Evolutionary conservation across 2,797 vertebrate genomes (phyloP), one percentile per base, ranked within the genome.

Genomic region (Lepus oiostolus): DNA sequence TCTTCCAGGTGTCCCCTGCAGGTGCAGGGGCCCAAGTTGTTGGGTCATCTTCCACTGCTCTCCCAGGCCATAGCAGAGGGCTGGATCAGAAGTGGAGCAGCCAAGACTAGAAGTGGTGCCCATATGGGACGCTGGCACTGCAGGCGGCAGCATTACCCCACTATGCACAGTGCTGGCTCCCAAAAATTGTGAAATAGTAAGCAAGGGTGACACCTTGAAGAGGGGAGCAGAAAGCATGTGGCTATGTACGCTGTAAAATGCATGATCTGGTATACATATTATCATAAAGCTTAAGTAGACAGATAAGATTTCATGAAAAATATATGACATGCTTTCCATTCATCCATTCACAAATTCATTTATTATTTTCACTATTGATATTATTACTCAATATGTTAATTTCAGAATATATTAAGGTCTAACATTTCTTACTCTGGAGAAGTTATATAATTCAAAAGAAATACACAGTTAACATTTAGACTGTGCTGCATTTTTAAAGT

Each of bases 381-480:
- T 71, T 90, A 30, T 70, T 85, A 38, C 67, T 47, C 88, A 50
- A 83, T 83, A 72, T 21, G n/a, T 93, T 91, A 74, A 88, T 88
- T 50, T 5, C 32, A 84, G 22, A 88, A 24, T 30, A 72, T 62
- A 32, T 72, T 24, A 93, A 82, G 32, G 14, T 79, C 17, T 76
- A 86, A 22, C 17, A 79, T 52, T 30, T 4, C 1, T 65, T 83
- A 79, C 16, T 79, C 67, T 84, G 16, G 28, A 74, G 65, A 93
- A 52, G 26, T 16, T 90, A 14, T 79, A 50, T 26, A 32, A 7
- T 83, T 87, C 16, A 60, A 65, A 83, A 82, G 10, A 87, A 85
- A 65, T 38, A 22, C 21, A 42, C 14, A 65, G 38, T 38, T 87
- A 47, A 65, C 4, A 17, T 91, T 85, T 88, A 94, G 17, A 22